A percentile compares a stretch with the other conserved stretches of the same genome.
Evolutionary conservation across 2,113 vertebrate genomes (phyloP).

Genomic region (Ictalurus furcatus): DNA sequence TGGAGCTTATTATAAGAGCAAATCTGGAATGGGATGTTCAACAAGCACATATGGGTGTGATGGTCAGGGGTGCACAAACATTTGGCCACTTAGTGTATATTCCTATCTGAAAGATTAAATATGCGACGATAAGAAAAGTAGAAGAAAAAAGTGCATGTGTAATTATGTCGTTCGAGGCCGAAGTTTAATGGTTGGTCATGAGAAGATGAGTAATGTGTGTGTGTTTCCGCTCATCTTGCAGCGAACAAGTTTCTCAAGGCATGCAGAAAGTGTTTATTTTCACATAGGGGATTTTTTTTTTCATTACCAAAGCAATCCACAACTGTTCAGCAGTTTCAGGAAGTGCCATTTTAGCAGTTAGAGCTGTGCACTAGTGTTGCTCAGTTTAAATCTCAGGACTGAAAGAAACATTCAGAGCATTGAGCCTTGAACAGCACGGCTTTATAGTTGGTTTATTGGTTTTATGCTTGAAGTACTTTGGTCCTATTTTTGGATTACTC

Average conservation of each 20-base stretch:
- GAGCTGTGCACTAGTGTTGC: background rate
- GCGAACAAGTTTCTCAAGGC: background rate
- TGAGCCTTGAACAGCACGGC: background rate
- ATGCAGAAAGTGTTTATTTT: background rate
- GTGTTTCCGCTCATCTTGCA: background rate
- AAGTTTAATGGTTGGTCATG: background rate
- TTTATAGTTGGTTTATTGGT: background rate
- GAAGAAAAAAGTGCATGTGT: background rate
- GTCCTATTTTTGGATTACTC: background rate
- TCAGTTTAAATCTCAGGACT: conserved; percentile 1
- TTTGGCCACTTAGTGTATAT: background rate
- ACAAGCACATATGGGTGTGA: background rate
- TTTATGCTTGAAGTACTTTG: background rate
- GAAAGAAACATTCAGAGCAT: background rate
- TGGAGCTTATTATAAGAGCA: background rate
- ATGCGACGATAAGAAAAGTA: background rate
- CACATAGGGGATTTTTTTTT: background rate
- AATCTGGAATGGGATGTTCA: too few relatives aligned
- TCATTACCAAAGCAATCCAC: background rate
- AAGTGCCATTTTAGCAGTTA: background rate
- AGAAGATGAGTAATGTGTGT: background rate
- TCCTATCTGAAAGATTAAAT: background rate
- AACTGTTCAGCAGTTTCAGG: background rate
- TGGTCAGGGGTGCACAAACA: background rate
- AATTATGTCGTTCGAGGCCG: background rate